These are phyloP conservation scores for Pseudococcus longispinus DNA, from an alignment of 2,888 invertebrate genomes.

Conservation along the genomic window DNA sequence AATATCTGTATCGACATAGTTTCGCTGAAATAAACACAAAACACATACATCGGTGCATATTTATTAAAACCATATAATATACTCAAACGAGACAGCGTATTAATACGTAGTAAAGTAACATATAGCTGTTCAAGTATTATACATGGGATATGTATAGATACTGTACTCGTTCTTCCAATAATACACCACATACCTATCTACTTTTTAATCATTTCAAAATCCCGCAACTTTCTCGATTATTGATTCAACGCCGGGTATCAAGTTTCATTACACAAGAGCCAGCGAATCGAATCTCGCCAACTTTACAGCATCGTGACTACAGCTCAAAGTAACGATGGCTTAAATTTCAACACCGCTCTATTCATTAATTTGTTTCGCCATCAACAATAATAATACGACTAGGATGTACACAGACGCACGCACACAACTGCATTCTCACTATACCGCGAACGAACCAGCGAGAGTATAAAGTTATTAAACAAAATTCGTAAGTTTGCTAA, in stretches of 20 bases:
- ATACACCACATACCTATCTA: background rate
- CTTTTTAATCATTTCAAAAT: background rate
- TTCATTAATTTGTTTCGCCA: conserved; percentile 28
- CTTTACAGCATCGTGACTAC: background rate
- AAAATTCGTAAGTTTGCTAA: conserved; percentile 29
- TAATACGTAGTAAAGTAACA: background rate
- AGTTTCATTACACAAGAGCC: conserved; percentile 17
- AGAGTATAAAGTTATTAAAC: conserved; percentile 26
- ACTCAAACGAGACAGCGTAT: conserved; percentile 31
- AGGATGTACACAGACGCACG: background rate
- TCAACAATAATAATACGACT: conserved; percentile 1
- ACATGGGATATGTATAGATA: background rate
- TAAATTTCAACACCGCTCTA: conserved; percentile 13
- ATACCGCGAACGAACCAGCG: background rate
- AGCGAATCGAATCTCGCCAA: background rate
- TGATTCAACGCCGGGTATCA: background rate
- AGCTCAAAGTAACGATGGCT: conserved; percentile 22
- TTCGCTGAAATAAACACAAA: conserved; percentile 72
- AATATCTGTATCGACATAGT: conserved; percentile 91
- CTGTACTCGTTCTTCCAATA: background rate
- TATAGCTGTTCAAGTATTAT: background rate
- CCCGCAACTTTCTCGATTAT: conserved; percentile 1
- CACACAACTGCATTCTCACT: background rate
- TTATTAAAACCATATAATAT: conserved; percentile 46
- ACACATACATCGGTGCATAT: background rate